A percentile compares a stretch with the other conserved stretches of the same genome.
Evolutionary conservation across 2,113 vertebrate genomes (phyloP).

Genomic region (Hippocampus abdominalis): DNA sequence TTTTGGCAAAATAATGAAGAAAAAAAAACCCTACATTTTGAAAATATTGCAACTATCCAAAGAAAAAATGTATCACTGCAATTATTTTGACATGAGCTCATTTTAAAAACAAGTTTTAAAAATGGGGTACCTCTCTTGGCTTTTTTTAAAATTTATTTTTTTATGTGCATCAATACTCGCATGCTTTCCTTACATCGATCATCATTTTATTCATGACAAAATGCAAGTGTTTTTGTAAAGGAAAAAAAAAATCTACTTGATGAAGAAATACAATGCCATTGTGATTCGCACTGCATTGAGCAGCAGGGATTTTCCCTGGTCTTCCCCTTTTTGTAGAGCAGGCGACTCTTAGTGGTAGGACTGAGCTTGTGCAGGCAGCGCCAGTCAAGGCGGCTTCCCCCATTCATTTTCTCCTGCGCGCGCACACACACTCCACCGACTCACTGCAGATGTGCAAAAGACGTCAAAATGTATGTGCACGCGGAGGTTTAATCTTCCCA

Average conservation of each 20-base stretch:
- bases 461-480: conserved; percentile 3
- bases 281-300: conserved; percentile 9
- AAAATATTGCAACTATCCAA: not conserved
- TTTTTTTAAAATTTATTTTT: no score
- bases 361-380: conserved; percentile 37
- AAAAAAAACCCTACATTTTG: no score
- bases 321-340: conserved; percentile 25
- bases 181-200: no score
- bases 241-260: no score
- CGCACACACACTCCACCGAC: not conserved
- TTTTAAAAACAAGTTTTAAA: not conserved
- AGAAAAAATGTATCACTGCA: not conserved
- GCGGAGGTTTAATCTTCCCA: not conserved
- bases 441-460: not conserved
- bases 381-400: conserved; percentile 33
- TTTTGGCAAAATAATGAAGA: no score
- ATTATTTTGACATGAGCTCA: not conserved
- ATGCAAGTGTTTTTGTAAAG: no score
- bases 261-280: not conserved
- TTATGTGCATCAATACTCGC: no score
- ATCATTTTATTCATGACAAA: no score
- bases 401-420: not conserved
- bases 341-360: conserved; percentile 56
- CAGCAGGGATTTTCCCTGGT: conserved; percentile 42
- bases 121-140: no score